Conservation (phyloP, 23 tunicate genomes). For the Trididemnum clinides region DNA sequence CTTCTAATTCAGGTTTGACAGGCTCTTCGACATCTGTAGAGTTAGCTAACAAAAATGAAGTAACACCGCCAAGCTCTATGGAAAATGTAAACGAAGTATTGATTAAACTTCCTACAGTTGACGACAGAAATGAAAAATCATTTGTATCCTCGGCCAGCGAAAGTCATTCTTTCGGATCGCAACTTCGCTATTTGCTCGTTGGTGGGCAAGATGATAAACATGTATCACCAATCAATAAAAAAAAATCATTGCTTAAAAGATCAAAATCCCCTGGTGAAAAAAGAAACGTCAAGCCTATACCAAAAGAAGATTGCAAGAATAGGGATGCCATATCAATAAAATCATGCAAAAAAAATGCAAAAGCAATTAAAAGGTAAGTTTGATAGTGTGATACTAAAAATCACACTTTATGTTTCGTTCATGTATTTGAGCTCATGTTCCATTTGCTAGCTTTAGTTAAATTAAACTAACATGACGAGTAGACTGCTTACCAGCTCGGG, state of each 20-base stretch:
- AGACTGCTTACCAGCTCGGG: too few species aligned
- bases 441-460: too few species aligned
- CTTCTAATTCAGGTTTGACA: slow-evolving; percentile 8
- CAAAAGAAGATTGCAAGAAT: too few species aligned
- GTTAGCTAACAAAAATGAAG: neutral
- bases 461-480: too few species aligned
- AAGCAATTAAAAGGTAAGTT: too few species aligned
- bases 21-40: slow-evolving; percentile 15
- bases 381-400: too few species aligned
- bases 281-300: too few species aligned
- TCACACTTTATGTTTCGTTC: too few species aligned
- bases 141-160: slow-evolving; percentile 31
- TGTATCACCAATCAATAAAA: slow-evolving; percentile 68
- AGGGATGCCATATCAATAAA: too few species aligned
- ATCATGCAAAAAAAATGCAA: too few species aligned
- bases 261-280: slow-evolving; percentile 84
- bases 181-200: slow-evolving; percentile 49
- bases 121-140: neutral
- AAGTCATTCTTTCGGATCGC: slow-evolving; percentile 51
- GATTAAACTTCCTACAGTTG: neutral
- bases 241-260: slow-evolving; percentile 67
- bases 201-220: slow-evolving; percentile 66
- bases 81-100: neutral
- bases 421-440: too few species aligned
- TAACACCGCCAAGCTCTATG: neutral